These are phyloP conservation scores for Aspidiotus destructor DNA, from an alignment of 2,888 invertebrate genomes.

Conservation along the genomic window DNA sequence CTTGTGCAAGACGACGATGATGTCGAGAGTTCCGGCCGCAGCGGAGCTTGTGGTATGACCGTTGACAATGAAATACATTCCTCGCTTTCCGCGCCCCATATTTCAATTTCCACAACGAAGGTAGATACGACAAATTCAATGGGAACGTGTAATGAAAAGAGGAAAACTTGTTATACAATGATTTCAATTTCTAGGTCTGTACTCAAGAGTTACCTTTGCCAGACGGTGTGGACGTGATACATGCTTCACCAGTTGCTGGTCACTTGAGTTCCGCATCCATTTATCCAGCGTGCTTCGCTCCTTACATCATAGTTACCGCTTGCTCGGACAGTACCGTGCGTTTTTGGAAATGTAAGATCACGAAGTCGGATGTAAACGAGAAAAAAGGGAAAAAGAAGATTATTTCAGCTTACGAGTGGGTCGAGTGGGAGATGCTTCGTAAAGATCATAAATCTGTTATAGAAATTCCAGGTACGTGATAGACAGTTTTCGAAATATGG, in stretches of 20 bases:
- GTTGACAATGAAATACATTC: conserved; percentile 41
- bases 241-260: conserved; percentile 90
- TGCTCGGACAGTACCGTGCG: conserved; percentile 84
- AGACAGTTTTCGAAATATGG: not conserved
- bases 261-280: conserved; percentile 95
- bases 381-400: conserved; percentile 40
- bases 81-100: conserved; percentile 52
- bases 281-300: conserved; percentile 97
- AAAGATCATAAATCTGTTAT: conserved; percentile 56
- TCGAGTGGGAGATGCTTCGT: conserved; percentile 81
- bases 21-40: conserved; percentile 41
- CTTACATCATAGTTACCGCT: conserved; percentile 90
- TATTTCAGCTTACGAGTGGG: conserved; percentile 57
- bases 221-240: conserved; percentile 81
- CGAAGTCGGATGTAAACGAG: conserved; percentile 45
- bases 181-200: conserved; percentile 51
- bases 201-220: conserved; percentile 80
- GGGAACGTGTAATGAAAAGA: not conserved
- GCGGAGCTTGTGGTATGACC: conserved; percentile 41
- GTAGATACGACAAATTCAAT: conserved; percentile 44
- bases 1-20: conserved; percentile 74
- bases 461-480: conserved; percentile 57
- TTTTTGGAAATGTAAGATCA: conserved; percentile 73
- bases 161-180: not conserved
- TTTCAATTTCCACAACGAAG: conserved; percentile 79